Evolutionary conservation across 2,888 invertebrate genomes (phyloP).

Genomic region (Hydriomena furcata): DNA sequence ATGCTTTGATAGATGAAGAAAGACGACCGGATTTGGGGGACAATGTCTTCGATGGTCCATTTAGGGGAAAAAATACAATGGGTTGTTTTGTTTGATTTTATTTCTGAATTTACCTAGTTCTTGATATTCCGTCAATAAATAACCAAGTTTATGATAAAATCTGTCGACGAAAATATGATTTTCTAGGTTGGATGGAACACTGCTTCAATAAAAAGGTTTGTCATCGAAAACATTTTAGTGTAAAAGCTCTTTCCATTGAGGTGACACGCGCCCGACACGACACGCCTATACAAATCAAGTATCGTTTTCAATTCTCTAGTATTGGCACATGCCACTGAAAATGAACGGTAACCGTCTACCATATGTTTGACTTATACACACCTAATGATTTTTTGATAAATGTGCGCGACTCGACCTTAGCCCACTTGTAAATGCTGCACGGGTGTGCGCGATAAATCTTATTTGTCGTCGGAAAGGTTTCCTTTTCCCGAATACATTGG

Average conservation of each 20-base stretch:
- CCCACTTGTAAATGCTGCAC: slow-evolving; percentile 47
- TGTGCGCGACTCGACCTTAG: slow-evolving; percentile 34
- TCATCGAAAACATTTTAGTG: slow-evolving; percentile 19
- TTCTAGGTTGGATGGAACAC: background rate
- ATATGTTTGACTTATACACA: slow-evolving; percentile 29
- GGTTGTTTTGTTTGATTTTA: background rate
- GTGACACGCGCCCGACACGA: slow-evolving; percentile 11
- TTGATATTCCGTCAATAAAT: slow-evolving; percentile 1
- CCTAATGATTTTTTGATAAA: slow-evolving; percentile 54
- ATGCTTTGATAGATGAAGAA: slow-evolving; percentile 31
- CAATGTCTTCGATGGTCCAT: slow-evolving; percentile 5
- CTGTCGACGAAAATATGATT: background rate
- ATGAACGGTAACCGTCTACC: slow-evolving; percentile 25
- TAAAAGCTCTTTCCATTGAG: slow-evolving; percentile 16
- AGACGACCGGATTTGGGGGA: slow-evolving; percentile 3
- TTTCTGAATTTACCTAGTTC: background rate
- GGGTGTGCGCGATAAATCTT: slow-evolving; percentile 38
- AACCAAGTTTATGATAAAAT: background rate
- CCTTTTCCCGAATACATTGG: slow-evolving; percentile 45
- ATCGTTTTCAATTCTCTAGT: slow-evolving; percentile 20
- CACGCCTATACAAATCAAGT: slow-evolving; percentile 13
- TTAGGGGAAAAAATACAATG: background rate
- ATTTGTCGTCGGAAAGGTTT: slow-evolving; percentile 46
- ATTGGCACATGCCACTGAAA: slow-evolving; percentile 15
- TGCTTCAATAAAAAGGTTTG: slow-evolving; percentile 10